Base-by-base conservation (phyloP, 2,888 invertebrate genomes). In the Euzetes globulus region DNA sequence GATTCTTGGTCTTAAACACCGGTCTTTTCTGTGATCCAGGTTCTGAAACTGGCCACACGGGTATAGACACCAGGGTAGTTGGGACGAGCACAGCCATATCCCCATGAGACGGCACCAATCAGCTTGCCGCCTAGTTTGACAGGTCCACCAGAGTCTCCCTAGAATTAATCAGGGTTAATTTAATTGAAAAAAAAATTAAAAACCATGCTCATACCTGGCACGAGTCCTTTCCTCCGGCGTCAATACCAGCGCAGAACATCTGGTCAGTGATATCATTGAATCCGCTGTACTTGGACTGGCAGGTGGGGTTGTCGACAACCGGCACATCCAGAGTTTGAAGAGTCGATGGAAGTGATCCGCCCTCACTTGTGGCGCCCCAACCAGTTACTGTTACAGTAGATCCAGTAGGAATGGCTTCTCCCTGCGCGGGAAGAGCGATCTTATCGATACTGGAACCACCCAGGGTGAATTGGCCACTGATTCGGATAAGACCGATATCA, bases 41-140 rank as follows among this genome's bases (percentile, higher is more conserved):
- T 77, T 9, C 78, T 60, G 60, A 77, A 79, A 41, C 77, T 77
- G 9, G 79, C 72, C 17, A 79, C 79, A 58, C 78, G 77, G 11
- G 79, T 76, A 73, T 80, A 80, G 13, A 80, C 79, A 15, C 80
- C 80, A 11, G 79, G 78, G 68, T 75, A 79, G n/a, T 74, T 77
- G 7, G 79, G 76, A 19, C 75, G 75, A 17, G 76, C 80, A 72
- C 80, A 80, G 13, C 77, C 78, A 47, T 77, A 76, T 7, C 79
- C 80, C 74, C 78, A 79, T 5, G 79, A 79, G 17, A 80, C 79
- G 45, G 79, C 76, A 9, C 80, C 80, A 9, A 78, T 77, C 47
- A 80, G 52, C 58, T 74, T 75, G 9, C 60, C 37, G 17, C 47
- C 47, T 3, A 65, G 27, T 22, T 47, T 52, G 3, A 68, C 47